phyloP scores from a whole-genome alignment of 1,140 invertebrate species.

The Heterodera carotae region DNA sequence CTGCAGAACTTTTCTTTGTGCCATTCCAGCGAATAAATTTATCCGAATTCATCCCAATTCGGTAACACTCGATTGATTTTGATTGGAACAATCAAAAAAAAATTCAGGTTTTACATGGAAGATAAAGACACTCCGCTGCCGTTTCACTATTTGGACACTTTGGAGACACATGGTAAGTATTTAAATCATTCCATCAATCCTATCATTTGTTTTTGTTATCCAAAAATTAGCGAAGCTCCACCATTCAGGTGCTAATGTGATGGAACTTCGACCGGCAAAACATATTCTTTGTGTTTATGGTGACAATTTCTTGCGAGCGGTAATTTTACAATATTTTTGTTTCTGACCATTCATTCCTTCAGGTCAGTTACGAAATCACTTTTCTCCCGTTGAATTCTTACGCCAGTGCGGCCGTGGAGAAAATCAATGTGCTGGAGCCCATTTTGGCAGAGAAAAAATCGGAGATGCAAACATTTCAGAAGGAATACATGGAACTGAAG shows the following conservation, averaged over 20 bases:
- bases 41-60: slow-evolving; percentile 60
- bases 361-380: slow-evolving; percentile 55
- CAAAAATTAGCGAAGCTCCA: no score
- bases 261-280: slow-evolving; percentile 43
- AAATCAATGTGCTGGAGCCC: slow-evolving; percentile 50
- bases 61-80: not conserved
- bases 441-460: slow-evolving; percentile 51
- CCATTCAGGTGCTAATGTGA: slow-evolving; percentile 53
- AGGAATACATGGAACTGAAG: slow-evolving; percentile 61
- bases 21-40: slow-evolving; percentile 60
- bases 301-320: slow-evolving; percentile 54
- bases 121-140: slow-evolving; percentile 61
- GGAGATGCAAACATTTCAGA: slow-evolving; percentile 62
- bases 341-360: not conserved
- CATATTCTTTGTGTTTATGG: slow-evolving; percentile 65
- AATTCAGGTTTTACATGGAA: slow-evolving; percentile 57
- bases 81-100: slow-evolving; percentile 46
- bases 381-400: slow-evolving; percentile 37
- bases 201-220: slow-evolving; percentile 22
- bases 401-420: slow-evolving; percentile 33
- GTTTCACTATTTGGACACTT: slow-evolving; percentile 63
- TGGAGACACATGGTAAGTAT: slow-evolving; percentile 54
- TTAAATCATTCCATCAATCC: not conserved
- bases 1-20: slow-evolving; percentile 65
- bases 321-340: not conserved